Evolutionary conservation across 2,797 vertebrate species (phyloP), one percentile per base, ranked within the genome.

Genomic region (Acrossocheilus fasciatus): DNA sequence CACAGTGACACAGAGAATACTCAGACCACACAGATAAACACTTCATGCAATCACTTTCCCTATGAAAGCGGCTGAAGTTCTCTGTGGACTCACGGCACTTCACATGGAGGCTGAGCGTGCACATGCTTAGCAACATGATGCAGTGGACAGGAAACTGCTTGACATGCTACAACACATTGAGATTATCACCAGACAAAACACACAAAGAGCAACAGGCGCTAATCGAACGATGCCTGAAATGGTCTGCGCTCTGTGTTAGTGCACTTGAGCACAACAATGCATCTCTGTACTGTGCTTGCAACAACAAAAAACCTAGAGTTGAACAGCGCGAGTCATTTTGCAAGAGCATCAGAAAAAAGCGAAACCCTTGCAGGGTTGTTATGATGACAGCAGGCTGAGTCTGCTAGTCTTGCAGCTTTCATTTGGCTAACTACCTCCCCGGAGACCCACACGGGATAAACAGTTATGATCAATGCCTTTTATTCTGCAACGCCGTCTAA

Each of bases 401-500:
- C 57, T 82, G 72, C 76, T 88, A 85, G 45, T 74, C 72, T 41
- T 81, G 81, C 59, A 45, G 43, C 82, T 78, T 88, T 87, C 57
- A 84, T 84, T 39, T 41, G 12, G 57, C 36, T 87, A 86, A 87
- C 83, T 62, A 85, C 69, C 59, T 89, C 81, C 64, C 57, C 2
- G 6, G 76, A 86, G 83, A 81, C 50, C 39, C 0, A 47, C 64
- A 73, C 12, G 72, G 47, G 54, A 84, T 34, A 50, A 78, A 66
- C 78, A 72, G 26, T 81, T 84, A 77, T 77, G 62, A 79, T 68
- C 69, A 73, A 36, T 43, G 10, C 83, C 83, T 68, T 81, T 39
- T 39, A 88, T 75, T 81, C 66, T 52, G 82, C 80, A 76, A 57
- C 45, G 30, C 26, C 9, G 17, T 80, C 69, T 83, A 88, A 75